These are phyloP conservation scores for Drepanosiphum platanoidis DNA, from an alignment of 2,888 invertebrate species.

Conservation along the genomic window DNA sequence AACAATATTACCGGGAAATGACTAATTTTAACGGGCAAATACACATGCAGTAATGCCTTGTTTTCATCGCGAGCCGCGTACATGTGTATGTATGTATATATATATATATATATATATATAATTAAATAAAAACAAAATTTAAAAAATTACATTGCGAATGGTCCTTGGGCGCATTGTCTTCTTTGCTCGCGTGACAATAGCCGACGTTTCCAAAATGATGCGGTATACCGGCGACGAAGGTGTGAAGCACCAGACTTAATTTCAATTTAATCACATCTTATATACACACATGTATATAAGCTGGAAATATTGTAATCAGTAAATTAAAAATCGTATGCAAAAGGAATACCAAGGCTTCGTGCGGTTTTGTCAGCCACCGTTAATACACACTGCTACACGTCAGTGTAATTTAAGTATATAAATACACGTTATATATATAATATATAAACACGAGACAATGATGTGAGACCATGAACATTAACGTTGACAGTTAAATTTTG, in stretches of 20 bases:
- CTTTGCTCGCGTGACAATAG: slow-evolving; percentile 42
- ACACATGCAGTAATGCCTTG: slow-evolving; percentile 28
- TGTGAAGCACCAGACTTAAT: slow-evolving; percentile 26
- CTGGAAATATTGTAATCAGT: slow-evolving; percentile 3
- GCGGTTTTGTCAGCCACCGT: background rate
- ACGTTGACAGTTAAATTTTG: background rate
- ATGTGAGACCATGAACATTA: background rate
- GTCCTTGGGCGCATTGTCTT: slow-evolving; percentile 49
- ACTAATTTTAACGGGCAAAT: slow-evolving; percentile 55
- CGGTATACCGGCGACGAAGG: background rate
- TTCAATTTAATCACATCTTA: background rate
- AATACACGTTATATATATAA: background rate
- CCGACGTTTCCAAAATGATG: slow-evolving; percentile 18
- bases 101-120: slow-evolving; percentile 1
- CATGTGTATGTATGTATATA: background rate
- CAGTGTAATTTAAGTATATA: background rate
- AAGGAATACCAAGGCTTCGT: slow-evolving; percentile 4
- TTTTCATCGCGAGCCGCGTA: slow-evolving; percentile 32
- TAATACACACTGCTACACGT: too few species aligned
- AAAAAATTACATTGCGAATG: slow-evolving; percentile 26
- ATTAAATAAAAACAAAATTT: slow-evolving; percentile 46
- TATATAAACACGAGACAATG: background rate
- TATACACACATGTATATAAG: background rate
- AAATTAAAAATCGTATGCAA: background rate
- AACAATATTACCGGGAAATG: slow-evolving; percentile 61